Evolutionary conservation across 2,888 invertebrate species (phyloP), one percentile per base, ranked within the genome.

Genomic region (Apamea crenata): DNA sequence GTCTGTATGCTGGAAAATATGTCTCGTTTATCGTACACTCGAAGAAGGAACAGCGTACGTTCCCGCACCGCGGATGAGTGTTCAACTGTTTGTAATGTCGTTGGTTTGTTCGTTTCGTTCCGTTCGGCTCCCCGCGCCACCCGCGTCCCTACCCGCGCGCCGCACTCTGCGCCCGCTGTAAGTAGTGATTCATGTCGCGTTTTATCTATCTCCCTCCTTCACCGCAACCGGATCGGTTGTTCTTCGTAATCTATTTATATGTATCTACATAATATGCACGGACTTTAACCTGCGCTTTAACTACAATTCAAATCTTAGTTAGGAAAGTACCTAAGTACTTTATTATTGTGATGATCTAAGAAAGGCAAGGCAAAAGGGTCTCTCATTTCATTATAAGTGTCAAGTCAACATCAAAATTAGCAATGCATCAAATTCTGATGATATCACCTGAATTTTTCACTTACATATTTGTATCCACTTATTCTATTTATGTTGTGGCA

Each of bases 171-270:
- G 94, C 94, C 93, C 93, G 93, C 94, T 95, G 95, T 93, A 94
- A 95, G 95, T 96, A 97, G 96, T 97, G 96, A 97, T 97, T 97
- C 96, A 97, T 96, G 96, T 96, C 95, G 96, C 95, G 96, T 96
- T 96, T 95, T 96, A 96, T 96, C 96, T 96, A 96, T 97, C 97
- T 97, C 96, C 94, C 96, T 96, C 96, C 96, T 96, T 96, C 96
- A 93, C 94, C 95, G 95, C 96, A 96, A 96, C 96, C 96, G 96
- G 96, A 96, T 96, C 96, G 97, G 95, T 95, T 95, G 96, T 96
- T 96, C 96, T 96, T 95, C 95, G 96, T 96, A 96, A 96, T 96
- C 96, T 96, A 96, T 97, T 96, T 96, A 95, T 96, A 96, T 93
- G 93, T 96, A 95, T 95, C 94, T 95, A 92, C 92, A 94, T 92